Percentiles rank a stretch among this genome's conserved stretches.
Evolutionary conservation across 2,113 vertebrate genomes (phyloP).

Genomic region (Plecotus auritus): DNA sequence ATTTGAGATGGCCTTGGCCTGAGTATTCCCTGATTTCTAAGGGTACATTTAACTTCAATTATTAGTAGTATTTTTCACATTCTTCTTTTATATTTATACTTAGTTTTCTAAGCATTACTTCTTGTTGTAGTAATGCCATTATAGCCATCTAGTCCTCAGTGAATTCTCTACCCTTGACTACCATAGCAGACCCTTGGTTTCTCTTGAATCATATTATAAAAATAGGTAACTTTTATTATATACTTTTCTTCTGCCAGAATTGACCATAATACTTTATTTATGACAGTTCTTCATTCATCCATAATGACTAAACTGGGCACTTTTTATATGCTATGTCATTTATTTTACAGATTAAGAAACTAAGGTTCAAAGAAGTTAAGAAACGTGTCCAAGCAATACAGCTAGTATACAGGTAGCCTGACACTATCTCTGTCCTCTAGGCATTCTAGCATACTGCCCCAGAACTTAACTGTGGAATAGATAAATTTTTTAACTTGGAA

Average conservation of each 20-base stretch:
- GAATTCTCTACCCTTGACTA: neutral
- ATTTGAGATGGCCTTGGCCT: neutral
- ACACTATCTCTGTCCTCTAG: neutral
- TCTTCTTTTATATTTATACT: neutral
- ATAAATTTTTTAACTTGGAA: neutral
- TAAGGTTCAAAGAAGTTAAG: constrained; percentile 18
- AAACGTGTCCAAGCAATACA: neutral
- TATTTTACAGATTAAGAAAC: constrained; percentile 26
- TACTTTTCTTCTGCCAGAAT: neutral
- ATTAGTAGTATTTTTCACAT: neutral
- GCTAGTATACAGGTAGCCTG: neutral
- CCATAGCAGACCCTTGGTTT: neutral
- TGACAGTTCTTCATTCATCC: neutral
- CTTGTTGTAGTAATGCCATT: neutral
- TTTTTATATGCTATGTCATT: neutral
- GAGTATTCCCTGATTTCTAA: neutral
- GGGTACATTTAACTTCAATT: neutral
- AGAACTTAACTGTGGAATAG: neutral
- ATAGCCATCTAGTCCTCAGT: neutral
- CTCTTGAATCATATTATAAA: neutral
- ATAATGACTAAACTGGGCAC: neutral
- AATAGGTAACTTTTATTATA: neutral
- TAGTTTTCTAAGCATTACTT: neutral
- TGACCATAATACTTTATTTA: neutral
- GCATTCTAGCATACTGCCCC: neutral